Base-by-base conservation (phyloP, 2,888 invertebrate genomes). In the Aleiodes alternator region DNA sequence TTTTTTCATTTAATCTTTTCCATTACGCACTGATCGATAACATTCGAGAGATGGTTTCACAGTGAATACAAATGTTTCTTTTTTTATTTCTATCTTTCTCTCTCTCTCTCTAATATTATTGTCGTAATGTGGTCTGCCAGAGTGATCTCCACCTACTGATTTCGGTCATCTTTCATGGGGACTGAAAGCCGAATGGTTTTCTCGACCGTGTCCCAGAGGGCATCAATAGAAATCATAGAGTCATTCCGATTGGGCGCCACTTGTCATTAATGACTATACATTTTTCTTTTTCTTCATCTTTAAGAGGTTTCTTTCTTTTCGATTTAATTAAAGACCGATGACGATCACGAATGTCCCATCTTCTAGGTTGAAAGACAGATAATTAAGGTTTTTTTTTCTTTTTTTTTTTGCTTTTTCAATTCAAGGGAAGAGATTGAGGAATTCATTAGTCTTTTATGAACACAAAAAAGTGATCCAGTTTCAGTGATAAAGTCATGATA, bases 181-280 rank as follows among this genome's bases (percentile, higher is more conserved):
- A 64, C 61, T 48, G 43, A 43, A 43, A 55, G 16, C 16, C 55
- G 55, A 16, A 61, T n/a, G 16, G 16, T 14, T 64, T 64, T 48
- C 43, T 43, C 43, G 56, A 56, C 23, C 23, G 83, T 82, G 84
- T 81, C 81, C 83, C 79, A 53, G 75, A 72, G 78, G 29, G 64
- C 78, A 75, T 83, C 84, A 86, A 88, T 88, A 85, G 86, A 88
- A 89, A 86, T 82, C 84, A 87, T 84, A 82, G 80, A 88, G 87
- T 89, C 89, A 88, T 89, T 85, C 81, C 86, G 86, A 89, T 87
- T 87, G 87, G 87, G 89, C 88, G 88, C 89, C 89, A 89, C 88
- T 89, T 89, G 89, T 88, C 89, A 87, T 89, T 89, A 88, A 88
- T 88, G 88, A 88, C 88, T 87, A 79, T 83, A 84, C 83, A 84